Evolutionary conservation across 2,113 vertebrate genomes (phyloP), one percentile per base, ranked within the genome.

Genomic region (Saimiri boliviensis): DNA sequence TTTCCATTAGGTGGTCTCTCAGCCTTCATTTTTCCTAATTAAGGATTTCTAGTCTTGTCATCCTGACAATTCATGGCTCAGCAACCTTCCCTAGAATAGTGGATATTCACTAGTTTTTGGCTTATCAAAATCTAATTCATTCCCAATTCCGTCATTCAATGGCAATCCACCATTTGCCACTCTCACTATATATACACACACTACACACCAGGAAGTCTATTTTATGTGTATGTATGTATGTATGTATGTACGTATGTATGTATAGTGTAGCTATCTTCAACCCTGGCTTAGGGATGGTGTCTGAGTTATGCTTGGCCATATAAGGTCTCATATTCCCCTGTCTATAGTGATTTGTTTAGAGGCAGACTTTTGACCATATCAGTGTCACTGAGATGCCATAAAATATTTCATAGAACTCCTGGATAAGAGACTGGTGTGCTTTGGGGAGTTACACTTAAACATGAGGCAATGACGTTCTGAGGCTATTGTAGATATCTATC

Each of bases 361-460:
- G 19, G 70, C 6, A 88, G 35, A 87, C 6, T 47, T n/a, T 21
- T 81, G 52, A 85, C 21, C 49, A 80, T 92, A 52, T 47, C 16
- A 37, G 25, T 37, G 54, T 27, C 45, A 30, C 16, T 63, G n/a
- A 84, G 35, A 80, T 66, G 9, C 30, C 32, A 37, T 83, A 74
- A 91, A 89, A 68, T 49, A 68, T 68, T 91, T 85, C 19, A 42
- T 77, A 70, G 17, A 66, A 45, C 1, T 94, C 79, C 89, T 79
- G 13, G 47, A 79, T 84, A 23, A 52, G 37, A 85, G 10, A 80
- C 4, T 30, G 16, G 37, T 0, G 0, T 14, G 27, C 40, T 76
- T 70, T 90, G 8, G 2, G 5, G 35, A 19, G 13, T 54, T 85
- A 11, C 21, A 40, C 66, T 77, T 87, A 85, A 92, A 66, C 20